A percentile compares a stretch with the other conserved stretches of the same genome.
Evolutionary conservation across 2,113 vertebrate species (phyloP).

Genomic region (Boulengeromyrus knoepffleri): DNA sequence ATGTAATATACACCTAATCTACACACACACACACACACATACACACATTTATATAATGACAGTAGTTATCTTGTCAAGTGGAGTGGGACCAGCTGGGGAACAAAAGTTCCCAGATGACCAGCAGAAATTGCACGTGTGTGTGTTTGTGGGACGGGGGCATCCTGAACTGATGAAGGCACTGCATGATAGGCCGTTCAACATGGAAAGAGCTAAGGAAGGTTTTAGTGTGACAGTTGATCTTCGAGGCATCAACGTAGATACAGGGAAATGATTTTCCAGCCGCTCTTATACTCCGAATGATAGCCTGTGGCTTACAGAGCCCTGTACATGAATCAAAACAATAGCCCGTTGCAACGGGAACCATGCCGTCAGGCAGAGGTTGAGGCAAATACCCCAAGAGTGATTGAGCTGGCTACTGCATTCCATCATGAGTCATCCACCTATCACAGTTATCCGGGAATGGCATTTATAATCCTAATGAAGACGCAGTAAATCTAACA

Average conservation of each 20-base stretch:
- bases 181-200: not conserved
- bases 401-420: not conserved
- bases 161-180: not conserved
- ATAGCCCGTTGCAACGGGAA: not conserved
- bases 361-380: not conserved
- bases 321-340: not conserved
- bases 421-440: not conserved
- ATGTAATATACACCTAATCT: too few relatives aligned
- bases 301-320: not conserved
- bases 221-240: not conserved
- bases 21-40: too few relatives aligned
- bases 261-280: slow-evolving; percentile 3
- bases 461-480: slow-evolving; percentile 15
- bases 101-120: not conserved
- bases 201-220: not conserved
- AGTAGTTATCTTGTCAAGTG: not conserved
- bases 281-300: not conserved
- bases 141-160: not conserved
- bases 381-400: not conserved
- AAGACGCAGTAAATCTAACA: not conserved
- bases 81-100: not conserved
- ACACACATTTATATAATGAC: not conserved
- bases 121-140: not conserved
- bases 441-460: not conserved
- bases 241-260: not conserved